Base-by-base conservation (phyloP, 2,797 vertebrate species). In the Calcarius lapponicus region DNA sequence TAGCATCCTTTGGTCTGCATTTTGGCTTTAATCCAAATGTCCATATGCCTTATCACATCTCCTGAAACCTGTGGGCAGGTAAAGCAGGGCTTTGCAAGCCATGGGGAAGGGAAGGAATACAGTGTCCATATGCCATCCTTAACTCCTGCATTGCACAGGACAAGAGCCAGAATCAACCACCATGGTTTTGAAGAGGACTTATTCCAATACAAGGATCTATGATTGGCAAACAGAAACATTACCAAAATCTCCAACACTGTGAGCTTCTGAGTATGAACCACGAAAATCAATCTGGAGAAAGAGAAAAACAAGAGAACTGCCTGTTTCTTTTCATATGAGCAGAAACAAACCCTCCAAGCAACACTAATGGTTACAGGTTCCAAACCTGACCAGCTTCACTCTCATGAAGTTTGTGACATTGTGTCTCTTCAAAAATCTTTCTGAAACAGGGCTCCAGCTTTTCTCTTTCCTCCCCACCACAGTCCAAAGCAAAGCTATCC, bases 171-270 rank as follows among this genome's bases (percentile, higher is more conserved):
- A 84, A 54, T 69, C 38, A 64, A 31, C 38, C n/a, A 57, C 36
- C 43, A 36, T 10, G 24, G 25, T 62, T 85, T 65, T 64, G 76
- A 88, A 88, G 21, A 24, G n/a, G 17, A 60, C 13, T 80, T 90
- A 85, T 74, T 74, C 31, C 36, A 67, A 9, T 1, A 56, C 56
- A 80, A 84, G 16, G 19, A 56, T 70, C 47, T 74, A 58, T 2
- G 17, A 89, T 24, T 47, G 54, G 36, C 50, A 86, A 97, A 94
- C 17, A 81, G 47, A 90, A 95, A 92, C 66, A 62, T 95, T 98
- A 98, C 98, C 98, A 88, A 98, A 98, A 92, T 98, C 98, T 3
- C 98, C 98, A 92, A 91, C 86, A 4, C 26, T 38, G 78, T 98
- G 98, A 74, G 98, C 98, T 80, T 98, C 93, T 13, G 97, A 75